Conservation (phyloP, 2,797 vertebrate species). For the Enteromius mattozi region DNA sequence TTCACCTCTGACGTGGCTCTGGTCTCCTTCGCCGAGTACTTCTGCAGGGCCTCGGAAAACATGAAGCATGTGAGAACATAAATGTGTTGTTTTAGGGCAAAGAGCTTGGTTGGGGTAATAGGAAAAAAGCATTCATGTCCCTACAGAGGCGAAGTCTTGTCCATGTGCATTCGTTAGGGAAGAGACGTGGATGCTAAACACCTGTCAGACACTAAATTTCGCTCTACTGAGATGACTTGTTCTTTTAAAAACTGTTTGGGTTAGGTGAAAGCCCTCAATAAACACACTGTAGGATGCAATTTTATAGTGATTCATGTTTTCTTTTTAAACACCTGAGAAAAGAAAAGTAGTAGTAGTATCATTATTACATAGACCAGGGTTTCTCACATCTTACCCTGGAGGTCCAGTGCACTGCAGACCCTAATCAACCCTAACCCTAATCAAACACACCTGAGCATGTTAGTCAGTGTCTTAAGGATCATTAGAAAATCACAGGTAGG, state of each 20-base stretch:
- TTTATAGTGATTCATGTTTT: background rate
- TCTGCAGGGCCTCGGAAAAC: conserved; percentile 89
- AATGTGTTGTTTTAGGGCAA: conserved; percentile 11
- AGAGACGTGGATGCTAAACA: background rate
- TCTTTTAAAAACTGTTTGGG: conserved; percentile 9
- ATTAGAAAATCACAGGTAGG: no score
- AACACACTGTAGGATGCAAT: background rate
- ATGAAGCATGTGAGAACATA: conserved; percentile 84
- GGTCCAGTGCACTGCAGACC: no score
- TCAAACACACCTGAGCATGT: no score
- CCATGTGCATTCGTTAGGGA: background rate
- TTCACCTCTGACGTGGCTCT: conserved; percentile 95
- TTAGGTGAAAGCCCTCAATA: background rate
- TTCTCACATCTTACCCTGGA: no score
- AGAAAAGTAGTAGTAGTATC: background rate
- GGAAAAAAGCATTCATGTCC: conserved; percentile 10
- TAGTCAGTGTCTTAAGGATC: no score
- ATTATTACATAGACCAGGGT: no score
- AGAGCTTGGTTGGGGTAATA: background rate
- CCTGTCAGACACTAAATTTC: background rate
- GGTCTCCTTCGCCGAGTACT: conserved; percentile 94
- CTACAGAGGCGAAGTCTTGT: background rate
- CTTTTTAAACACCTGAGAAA: background rate
- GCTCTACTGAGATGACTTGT: background rate
- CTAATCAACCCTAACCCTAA: no score